Evolutionary conservation across 2,888 invertebrate species (phyloP), one percentile per base, ranked within the genome.

Genomic region (Iphiclides podalirius): DNA sequence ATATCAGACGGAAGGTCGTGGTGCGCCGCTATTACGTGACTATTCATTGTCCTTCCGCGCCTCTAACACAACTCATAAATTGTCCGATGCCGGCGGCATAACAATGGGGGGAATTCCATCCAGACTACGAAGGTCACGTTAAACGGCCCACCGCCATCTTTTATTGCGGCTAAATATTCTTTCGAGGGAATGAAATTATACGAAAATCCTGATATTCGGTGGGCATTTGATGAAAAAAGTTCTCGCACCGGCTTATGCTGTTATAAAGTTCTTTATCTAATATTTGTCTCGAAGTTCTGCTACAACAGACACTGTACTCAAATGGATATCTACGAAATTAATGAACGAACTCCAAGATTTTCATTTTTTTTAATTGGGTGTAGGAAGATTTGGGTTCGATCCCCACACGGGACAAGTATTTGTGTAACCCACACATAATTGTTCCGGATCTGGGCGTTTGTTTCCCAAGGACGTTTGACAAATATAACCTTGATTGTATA

Each of bases 101-200:
- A 51, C 45, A 51, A 54, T 54, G 38, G 49, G 34, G 42, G 43
- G 48, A 42, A 52, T 54, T 52, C 52, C 52, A 26, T 14, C 43
- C 26, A 40, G 44, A 44, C 38, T 9, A 38, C 39, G 44, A 39
- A 44, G 49, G 44, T 35, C 39, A 28, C 13, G n/a, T 17, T 9
- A 15, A 38, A 49, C 38, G 39, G 31, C 16, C 33, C 26, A 12
- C 31, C 43, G 43, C 13, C 17, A 20, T 23, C 26, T 44, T 49
- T 44, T 49, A 49, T 49, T 39, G 44, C 39, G 7, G 16, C 9
- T 20, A 31, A 44, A 44, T 49, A 39, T 44, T 35, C 40, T 44
- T 39, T 23, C 28, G 20, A 13, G 28, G 3, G 38, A 35, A 15
- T 20, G 35, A 44, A 44, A 23, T 34, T 38, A 39, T 38, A 39